phyloP scores from a whole-genome alignment of 2,888 invertebrate species.

The Podotricha telesiphe region DNA sequence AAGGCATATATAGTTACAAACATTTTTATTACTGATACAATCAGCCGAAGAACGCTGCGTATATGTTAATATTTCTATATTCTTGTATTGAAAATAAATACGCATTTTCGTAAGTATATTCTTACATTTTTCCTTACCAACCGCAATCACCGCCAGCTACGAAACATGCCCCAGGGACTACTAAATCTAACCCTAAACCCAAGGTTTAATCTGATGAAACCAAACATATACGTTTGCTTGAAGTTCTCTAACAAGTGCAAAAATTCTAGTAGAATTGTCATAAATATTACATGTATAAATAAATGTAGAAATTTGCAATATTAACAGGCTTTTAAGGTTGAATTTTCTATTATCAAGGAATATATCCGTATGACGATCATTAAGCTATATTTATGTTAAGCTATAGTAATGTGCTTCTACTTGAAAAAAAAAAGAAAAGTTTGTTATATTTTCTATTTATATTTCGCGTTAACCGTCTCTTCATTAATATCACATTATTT shows the following conservation, averaged over 20 bases:
- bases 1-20: too few species aligned
- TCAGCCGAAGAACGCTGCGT: too few species aligned
- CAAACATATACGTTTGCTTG: conserved; percentile 6
- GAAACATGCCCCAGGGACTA: conserved; percentile 25
- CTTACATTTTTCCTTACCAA: conserved; percentile 5
- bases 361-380: background rate
- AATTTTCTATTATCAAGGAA: background rate
- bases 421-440: too few species aligned
- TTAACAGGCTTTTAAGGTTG: background rate
- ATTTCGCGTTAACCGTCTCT: background rate
- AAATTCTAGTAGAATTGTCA: background rate
- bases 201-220: conserved; percentile 16
- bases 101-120: background rate
- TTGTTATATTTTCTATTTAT: background rate
- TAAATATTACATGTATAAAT: background rate
- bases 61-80: background rate
- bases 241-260: conserved; percentile 6
- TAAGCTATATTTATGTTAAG: background rate
- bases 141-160: conserved; percentile 28
- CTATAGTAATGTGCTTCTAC: too few species aligned
- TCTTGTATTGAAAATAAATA: background rate
- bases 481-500: background rate
- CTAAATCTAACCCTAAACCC: conserved; percentile 28
- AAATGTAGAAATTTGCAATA: background rate
- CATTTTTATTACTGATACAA: too few species aligned